Evolutionary conservation across 37 sponge, comb jelly and placozoan species (phyloP).

Genomic region (Hormiphora californensis): DNA sequence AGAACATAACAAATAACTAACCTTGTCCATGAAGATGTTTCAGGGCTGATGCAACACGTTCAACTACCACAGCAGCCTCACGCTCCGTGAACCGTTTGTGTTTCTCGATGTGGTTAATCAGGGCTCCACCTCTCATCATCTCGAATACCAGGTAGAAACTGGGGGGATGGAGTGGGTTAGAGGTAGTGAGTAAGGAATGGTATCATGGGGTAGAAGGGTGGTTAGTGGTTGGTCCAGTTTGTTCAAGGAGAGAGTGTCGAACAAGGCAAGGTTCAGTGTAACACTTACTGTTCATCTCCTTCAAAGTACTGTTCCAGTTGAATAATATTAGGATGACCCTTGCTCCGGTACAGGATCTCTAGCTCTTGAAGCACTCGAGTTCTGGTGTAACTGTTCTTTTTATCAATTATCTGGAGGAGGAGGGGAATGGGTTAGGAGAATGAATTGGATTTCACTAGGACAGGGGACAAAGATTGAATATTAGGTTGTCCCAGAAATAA

Average conservation of each 20-base stretch:
- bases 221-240: too few species aligned
- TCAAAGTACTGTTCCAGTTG: slow-evolving; percentile 27
- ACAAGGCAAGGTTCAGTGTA: too few species aligned
- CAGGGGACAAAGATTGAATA: too few species aligned
- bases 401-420: neutral
- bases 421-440: too few species aligned
- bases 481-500: neutral
- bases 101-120: slow-evolving; percentile 31
- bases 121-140: slow-evolving; percentile 52
- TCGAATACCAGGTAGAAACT: slow-evolving; percentile 47
- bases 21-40: slow-evolving; percentile 53
- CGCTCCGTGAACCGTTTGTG: slow-evolving; percentile 11
- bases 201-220: too few species aligned
- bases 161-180: neutral
- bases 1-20: too few species aligned
- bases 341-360: slow-evolving; percentile 28
- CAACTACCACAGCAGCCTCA: slow-evolving; percentile 8
- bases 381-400: slow-evolving; percentile 33
- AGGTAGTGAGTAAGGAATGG: too few species aligned
- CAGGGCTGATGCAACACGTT: slow-evolving; percentile 24
- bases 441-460: too few species aligned
- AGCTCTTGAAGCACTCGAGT: slow-evolving; percentile 11
- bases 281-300: slow-evolving; percentile 9
- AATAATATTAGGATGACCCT: slow-evolving; percentile 37
- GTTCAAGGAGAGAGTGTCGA: too few species aligned